Percentiles rank a stretch among this genome's conserved stretches.
Conservation (phyloP, 2,113 vertebrate genomes). For the Mormyrus lacerda region DNA sequence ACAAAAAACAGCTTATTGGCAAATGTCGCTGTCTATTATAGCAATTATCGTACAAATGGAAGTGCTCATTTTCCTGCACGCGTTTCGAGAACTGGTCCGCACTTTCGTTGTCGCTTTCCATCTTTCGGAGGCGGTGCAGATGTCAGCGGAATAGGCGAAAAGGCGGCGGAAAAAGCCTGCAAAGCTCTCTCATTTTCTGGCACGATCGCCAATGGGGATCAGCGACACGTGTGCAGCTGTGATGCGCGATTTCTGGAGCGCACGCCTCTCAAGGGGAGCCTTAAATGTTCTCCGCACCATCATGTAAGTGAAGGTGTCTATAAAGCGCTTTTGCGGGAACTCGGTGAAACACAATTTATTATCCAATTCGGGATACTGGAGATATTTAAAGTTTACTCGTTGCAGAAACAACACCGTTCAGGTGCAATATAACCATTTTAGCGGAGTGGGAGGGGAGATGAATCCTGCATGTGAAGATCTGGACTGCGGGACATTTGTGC, state of each 20-base stretch:
- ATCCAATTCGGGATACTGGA: not conserved
- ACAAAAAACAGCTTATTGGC: not conserved
- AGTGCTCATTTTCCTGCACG: not conserved
- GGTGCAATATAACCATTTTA: not conserved
- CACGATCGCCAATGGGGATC: not conserved
- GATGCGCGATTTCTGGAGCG: not conserved
- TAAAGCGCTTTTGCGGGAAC: not conserved
- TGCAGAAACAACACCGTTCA: not conserved
- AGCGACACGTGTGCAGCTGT: not conserved
- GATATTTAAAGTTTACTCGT: not conserved
- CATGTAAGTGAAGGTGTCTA: not conserved
- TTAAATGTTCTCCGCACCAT: not conserved
- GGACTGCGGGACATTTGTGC: not conserved
- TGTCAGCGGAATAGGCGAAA: conserved; percentile 11
- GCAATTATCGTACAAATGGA: not conserved
- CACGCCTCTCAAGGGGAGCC: not conserved
- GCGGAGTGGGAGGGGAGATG: not conserved
- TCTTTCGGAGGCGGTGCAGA: conserved; percentile 1
- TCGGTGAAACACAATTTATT: not conserved
- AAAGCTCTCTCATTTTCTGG: not conserved
- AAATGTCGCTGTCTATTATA: not conserved
- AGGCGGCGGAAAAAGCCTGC: not conserved
- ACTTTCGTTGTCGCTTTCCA: conserved; percentile 14
- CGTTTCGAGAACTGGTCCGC: not conserved
- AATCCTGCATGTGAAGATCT: not conserved